Base-by-base conservation (phyloP, 2,888 invertebrate species). In the Biston betularia region DNA sequence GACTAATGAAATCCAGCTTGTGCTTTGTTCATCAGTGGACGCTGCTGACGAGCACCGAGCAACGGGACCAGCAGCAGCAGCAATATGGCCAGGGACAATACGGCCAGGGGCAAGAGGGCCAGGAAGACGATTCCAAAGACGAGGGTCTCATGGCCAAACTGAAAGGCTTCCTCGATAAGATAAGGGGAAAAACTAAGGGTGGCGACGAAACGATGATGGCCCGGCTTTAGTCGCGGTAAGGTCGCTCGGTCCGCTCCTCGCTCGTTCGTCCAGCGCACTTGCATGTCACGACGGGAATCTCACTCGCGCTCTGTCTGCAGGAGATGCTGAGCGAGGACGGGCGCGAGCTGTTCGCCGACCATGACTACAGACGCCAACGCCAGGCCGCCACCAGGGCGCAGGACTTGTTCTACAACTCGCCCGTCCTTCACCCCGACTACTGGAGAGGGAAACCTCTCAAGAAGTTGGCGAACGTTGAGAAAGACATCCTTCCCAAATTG, bases 1-100 rank as follows among this genome's bases (percentile, higher is more conserved):
- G 86, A 88, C 89, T 89, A 90, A 90, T 92, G 90, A 91, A 90
- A 89, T 83, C 90, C 89, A 92, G 92, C 88, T 86, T 92, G 88
- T 92, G 82, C 89, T 92, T 93, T 92, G 79, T 91, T 89, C 89
- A 90, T 89, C 92, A 92, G 93, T 83, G 86, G 88, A 84, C 70
- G 85, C 84, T 87, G 81, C 74, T 70, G 58, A 63, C 71, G 15
- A 64, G 65, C 38, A 48, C 40, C 34, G 70, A 34, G 45, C 35
- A 72, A 61, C 65, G 68, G 49, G 69, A 69, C 61, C 64, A 69
- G 12, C 68, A 14, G 45, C 14, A n/a, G 33, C 45, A 15, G 34
- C 14, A 33, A 48, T 38, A 57, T 33, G 58, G 38, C 40, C 33
- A 46, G 5, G 34, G 45, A 10, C 55, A 40, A 45, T 68, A 70